Evolutionary conservation across 2,113 vertebrate species (phyloP).

Genomic region (Sclerurus mexicanus): DNA sequence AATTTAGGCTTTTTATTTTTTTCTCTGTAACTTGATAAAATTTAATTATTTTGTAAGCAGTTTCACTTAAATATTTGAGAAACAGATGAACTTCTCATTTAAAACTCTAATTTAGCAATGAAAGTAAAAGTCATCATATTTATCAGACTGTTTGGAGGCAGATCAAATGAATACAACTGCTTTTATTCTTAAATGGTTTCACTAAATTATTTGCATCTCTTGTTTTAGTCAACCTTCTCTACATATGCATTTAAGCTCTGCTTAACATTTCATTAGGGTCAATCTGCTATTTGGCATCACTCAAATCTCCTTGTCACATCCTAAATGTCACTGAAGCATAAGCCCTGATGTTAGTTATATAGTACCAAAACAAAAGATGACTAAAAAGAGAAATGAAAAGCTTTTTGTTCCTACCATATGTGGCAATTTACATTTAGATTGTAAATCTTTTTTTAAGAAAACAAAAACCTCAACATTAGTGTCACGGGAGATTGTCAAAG

Average conservation of each 20-base stretch:
- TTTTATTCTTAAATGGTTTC: not conserved
- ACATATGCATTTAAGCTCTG: slow-evolving; percentile 14
- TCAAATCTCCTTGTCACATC: slow-evolving; percentile 8
- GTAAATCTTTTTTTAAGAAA: not conserved
- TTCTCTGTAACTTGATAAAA: not conserved
- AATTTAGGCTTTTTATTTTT: not conserved
- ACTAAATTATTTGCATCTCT: slow-evolving; percentile 1
- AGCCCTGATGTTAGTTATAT: not conserved
- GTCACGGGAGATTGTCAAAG: not conserved
- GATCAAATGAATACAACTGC: not conserved
- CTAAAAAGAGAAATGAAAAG: slow-evolving; percentile 15
- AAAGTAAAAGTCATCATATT: not conserved
- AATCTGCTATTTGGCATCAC: slow-evolving; percentile 43
- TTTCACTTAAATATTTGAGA: not conserved
- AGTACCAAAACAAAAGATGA: not conserved
- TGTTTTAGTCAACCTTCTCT: not conserved
- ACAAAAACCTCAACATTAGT: not conserved
- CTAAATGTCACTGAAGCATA: slow-evolving; percentile 33
- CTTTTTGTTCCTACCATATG: not conserved
- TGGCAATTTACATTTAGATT: not conserved
- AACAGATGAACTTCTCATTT: not conserved
- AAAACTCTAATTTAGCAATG: not conserved
- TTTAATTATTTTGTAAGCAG: not conserved
- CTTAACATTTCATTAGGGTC: slow-evolving; percentile 50
- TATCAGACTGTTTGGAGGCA: not conserved